Conservation (phyloP, 2,797 vertebrate species). For the Artibeus jamaicensis region DNA sequence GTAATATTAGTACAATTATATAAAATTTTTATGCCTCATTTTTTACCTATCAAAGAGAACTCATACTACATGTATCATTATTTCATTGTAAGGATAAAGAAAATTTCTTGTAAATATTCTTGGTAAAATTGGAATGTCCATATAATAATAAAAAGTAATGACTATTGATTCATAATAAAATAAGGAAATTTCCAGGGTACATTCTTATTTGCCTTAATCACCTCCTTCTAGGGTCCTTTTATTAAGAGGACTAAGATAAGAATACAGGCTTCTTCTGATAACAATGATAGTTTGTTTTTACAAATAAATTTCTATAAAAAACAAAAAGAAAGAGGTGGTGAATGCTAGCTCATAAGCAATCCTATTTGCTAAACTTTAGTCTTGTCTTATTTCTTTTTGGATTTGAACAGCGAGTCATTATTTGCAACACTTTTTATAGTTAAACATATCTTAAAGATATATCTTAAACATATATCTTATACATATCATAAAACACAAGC, state of each 20-base stretch:
- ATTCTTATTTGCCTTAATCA: background rate
- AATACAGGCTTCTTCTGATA: background rate
- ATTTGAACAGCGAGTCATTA: background rate
- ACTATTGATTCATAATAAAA: conserved; percentile 26
- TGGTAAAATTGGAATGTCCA: background rate
- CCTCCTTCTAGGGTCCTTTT: background rate
- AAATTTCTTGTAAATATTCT: background rate
- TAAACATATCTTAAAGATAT: background rate
- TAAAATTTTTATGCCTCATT: background rate
- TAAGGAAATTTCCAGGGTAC: background rate
- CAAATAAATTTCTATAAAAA: background rate
- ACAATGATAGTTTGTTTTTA: background rate
- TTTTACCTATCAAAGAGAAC: background rate
- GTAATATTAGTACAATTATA: background rate
- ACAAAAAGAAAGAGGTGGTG: background rate
- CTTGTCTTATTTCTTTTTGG: background rate
- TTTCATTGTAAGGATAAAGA: background rate
- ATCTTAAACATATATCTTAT: background rate
- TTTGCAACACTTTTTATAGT: background rate
- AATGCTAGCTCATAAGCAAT: background rate
- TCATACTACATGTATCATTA: background rate
- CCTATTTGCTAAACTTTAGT: background rate
- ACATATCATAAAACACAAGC: background rate
- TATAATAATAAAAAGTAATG: background rate
- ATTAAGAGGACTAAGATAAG: background rate